These are phyloP conservation scores for Scomber japonicus DNA, from an alignment of 2,113 vertebrate species.

Conservation along the genomic window DNA sequence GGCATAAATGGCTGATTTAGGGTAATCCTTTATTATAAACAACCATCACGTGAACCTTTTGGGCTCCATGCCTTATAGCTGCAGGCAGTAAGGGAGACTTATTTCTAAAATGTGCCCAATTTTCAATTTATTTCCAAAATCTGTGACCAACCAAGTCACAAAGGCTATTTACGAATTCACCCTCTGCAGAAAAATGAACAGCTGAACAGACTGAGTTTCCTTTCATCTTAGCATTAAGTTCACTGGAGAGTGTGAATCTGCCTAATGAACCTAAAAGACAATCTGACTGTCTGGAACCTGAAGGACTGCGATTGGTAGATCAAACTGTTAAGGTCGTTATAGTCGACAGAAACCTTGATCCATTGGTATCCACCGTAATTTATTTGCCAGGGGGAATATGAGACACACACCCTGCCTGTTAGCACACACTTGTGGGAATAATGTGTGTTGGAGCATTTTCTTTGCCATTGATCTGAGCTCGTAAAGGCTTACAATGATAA, in stretches of 20 bases:
- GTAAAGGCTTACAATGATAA: constrained; percentile 64
- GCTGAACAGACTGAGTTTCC: neutral
- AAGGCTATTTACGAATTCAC: neutral
- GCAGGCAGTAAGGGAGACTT: too few relatives aligned
- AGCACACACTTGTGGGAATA: constrained; percentile 62
- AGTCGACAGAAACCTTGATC: constrained; percentile 49
- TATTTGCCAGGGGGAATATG: constrained; percentile 55
- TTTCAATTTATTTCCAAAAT: neutral
- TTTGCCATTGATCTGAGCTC: constrained; percentile 69
- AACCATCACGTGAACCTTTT: too few relatives aligned
- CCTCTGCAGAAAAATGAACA: neutral
- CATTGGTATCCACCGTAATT: constrained; percentile 62
- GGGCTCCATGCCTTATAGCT: too few relatives aligned
- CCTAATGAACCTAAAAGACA: constrained; percentile 49
- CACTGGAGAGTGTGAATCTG: constrained; percentile 5
- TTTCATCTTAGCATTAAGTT: neutral
- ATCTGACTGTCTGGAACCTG: constrained; percentile 14
- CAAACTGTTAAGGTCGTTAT: constrained; percentile 54
- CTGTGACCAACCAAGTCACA: constrained; percentile 2
- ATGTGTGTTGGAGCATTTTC: constrained; percentile 47
- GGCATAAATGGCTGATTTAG: too few relatives aligned
- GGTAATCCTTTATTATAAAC: too few relatives aligned
- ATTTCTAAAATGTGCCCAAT: neutral
- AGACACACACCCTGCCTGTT: constrained; percentile 19
- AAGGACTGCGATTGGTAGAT: constrained; percentile 44